Evolutionary conservation across 2,113 vertebrate species (phyloP).

Genomic region (Phyllostomus discolor): DNA sequence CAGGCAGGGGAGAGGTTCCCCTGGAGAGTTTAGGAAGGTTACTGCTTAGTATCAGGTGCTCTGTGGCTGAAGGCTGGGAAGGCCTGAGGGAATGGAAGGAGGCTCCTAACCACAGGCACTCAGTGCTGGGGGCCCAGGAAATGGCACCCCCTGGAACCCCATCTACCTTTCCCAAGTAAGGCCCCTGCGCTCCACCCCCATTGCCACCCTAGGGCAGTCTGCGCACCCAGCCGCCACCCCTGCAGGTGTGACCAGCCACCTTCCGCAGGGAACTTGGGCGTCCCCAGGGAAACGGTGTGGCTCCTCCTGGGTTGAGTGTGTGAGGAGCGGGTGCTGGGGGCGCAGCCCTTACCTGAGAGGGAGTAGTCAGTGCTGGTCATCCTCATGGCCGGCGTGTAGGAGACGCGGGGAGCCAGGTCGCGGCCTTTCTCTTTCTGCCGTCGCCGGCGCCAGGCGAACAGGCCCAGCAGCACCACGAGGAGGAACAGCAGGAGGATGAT

Average conservation of each 20-base stretch:
- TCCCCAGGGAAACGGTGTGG: not conserved
- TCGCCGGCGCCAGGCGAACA: conserved; percentile 96
- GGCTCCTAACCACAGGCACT: not conserved
- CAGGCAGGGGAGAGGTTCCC: not conserved
- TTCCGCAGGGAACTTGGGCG: accelerated
- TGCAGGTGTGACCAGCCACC: not conserved
- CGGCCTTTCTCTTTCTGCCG: conserved; percentile 95
- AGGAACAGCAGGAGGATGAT: conserved; percentile 96
- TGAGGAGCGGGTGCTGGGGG: not conserved
- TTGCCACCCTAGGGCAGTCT: not conserved
- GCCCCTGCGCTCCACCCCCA: not conserved
- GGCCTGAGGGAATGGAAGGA: not conserved
- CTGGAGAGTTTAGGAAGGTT: not conserved
- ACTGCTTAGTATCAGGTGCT: not conserved
- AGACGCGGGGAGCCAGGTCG: conserved; percentile 93
- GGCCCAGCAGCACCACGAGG: conserved; percentile 93
- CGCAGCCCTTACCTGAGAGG: conserved; percentile 89
- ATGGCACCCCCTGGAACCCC: too few relatives aligned
- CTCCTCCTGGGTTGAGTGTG: not conserved
- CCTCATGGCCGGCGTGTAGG: conserved; percentile 95
- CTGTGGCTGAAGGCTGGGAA: not conserved
- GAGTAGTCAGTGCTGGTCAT: conserved; percentile 95
- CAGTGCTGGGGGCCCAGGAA: not conserved
- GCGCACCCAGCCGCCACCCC: not conserved
- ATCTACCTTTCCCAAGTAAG: not conserved